phyloP scores from a whole-genome alignment of 2,797 vertebrate species.

The Halcyon leucocephala region DNA sequence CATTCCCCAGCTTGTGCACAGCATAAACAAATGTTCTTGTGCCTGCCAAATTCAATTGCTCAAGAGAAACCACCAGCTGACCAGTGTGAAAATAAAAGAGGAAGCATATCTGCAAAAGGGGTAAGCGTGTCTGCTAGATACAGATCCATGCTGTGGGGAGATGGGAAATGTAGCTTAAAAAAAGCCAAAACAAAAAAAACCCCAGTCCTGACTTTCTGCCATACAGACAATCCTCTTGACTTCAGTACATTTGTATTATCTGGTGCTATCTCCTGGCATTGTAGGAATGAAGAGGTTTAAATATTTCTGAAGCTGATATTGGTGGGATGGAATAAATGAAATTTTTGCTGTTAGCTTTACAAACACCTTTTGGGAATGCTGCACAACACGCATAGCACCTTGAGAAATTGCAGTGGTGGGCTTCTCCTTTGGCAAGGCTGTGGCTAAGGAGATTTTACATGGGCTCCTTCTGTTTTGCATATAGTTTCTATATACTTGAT shows the following conservation, averaged over 20 bases:
- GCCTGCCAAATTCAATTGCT: constrained; percentile 5
- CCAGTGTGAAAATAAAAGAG: background rate
- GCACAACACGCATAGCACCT: background rate
- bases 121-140: background rate
- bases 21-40: background rate
- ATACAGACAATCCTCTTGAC: background rate
- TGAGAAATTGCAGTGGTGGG: background rate
- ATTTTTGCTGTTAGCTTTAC: background rate
- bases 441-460: background rate
- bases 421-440: background rate
- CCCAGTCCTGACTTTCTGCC: background rate
- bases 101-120: background rate
- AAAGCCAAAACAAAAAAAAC: background rate
- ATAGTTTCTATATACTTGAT: background rate
- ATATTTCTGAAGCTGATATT: background rate
- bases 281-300: background rate
- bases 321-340: background rate
- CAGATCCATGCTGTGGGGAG: accelerated
- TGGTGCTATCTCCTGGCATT: background rate
- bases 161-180: background rate
- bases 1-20: background rate
- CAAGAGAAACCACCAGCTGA: background rate
- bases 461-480: background rate
- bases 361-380: background rate
- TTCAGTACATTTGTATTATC: background rate